Evolutionary conservation across 2,888 invertebrate genomes (phyloP).

Genomic region (Zygothrica quintamaculata): DNA sequence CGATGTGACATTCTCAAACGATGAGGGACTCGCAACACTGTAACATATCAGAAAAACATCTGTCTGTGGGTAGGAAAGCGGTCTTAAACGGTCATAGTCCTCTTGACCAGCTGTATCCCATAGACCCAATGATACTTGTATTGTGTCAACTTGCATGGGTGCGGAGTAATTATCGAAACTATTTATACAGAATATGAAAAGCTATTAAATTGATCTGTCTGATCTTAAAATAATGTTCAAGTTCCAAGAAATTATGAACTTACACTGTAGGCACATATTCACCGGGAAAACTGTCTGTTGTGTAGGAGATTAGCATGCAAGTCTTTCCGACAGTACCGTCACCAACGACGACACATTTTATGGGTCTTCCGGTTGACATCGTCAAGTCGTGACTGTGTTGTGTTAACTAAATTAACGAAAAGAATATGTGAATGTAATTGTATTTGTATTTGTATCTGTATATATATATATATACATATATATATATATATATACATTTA

Average conservation of each 20-base stretch:
- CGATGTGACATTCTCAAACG: conserved; percentile 99
- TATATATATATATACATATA: too few species aligned
- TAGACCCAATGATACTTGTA: conserved; percentile 97
- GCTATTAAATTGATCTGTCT: conserved; percentile 19
- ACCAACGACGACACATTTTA: conserved; percentile 96
- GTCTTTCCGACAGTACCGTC: conserved; percentile 98
- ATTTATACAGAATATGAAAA: conserved; percentile 5
- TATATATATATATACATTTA: too few species aligned
- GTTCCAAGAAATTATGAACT: conserved; percentile 85
- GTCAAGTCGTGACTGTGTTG: conserved; percentile 65
- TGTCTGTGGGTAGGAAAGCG: conserved; percentile 99
- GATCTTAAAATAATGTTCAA: background rate
- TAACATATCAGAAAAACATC: conserved; percentile 99
- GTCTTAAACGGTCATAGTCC: conserved; percentile 97
- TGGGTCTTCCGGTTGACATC: conserved; percentile 97
- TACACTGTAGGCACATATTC: conserved; percentile 98
- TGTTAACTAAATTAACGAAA: conserved; percentile 47
- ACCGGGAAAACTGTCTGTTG: conserved; percentile 96
- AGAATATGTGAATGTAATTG: conserved; percentile 29
- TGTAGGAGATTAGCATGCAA: conserved; percentile 96
- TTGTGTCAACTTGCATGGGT: conserved; percentile 99
- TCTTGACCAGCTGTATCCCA: conserved; percentile 99
- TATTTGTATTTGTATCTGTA: conserved; percentile 21
- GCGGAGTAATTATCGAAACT: conserved; percentile 99
- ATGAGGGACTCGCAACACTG: conserved; percentile 99